These are phyloP conservation scores for Aleadryas rufinucha DNA, from an alignment of 2,113 vertebrate species.

Conservation along the genomic window DNA sequence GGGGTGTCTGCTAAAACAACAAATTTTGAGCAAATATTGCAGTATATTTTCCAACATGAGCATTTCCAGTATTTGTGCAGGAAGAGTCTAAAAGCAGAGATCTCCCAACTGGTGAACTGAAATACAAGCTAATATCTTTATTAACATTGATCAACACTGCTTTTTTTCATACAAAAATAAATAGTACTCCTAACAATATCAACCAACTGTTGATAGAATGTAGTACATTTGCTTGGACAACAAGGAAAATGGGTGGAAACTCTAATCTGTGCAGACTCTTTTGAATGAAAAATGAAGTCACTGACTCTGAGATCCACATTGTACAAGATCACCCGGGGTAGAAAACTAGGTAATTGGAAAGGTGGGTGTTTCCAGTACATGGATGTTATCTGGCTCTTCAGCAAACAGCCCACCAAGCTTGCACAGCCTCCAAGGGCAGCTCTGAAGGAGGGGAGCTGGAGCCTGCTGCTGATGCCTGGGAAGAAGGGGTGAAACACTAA, in stretches of 20 bases:
- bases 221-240: background rate
- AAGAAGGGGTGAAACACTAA: background rate
- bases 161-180: background rate
- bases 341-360: background rate
- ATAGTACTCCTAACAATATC: background rate
- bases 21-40: background rate
- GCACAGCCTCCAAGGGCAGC: background rate
- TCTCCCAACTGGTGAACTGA: background rate
- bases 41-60: background rate
- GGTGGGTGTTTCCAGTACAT: background rate
- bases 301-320: background rate
- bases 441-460: background rate
- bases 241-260: background rate
- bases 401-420: background rate
- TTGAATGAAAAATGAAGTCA: background rate
- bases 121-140: background rate
- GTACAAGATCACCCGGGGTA: background rate
- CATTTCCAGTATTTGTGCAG: background rate
- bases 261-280: background rate
- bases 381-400: background rate
- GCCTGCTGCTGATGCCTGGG: background rate
- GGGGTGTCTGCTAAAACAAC: conserved; percentile 7
- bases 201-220: background rate
- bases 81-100: background rate
- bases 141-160: background rate